Conservation (phyloP, 2,113 vertebrate genomes). For the Calidris pugnax region DNA sequence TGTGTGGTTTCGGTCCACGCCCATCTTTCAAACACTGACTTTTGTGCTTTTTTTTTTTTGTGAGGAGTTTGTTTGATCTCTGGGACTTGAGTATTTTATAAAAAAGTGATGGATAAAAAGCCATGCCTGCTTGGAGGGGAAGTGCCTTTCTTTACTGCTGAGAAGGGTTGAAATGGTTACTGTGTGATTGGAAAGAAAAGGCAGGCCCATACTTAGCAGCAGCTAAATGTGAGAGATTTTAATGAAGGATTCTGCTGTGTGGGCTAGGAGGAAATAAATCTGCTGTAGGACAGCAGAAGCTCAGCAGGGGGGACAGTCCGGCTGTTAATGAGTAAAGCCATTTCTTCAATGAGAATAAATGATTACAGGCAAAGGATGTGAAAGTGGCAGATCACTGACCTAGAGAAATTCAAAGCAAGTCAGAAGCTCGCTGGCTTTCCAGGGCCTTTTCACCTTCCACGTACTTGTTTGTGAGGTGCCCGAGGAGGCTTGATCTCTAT, state of each 20-base stretch:
- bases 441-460: background rate
- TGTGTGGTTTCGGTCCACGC: background rate
- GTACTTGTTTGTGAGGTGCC: background rate
- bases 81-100: background rate
- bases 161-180: background rate
- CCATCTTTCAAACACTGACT: background rate
- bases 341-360: conserved; percentile 9
- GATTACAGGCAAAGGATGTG: background rate
- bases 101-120: background rate
- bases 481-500: background rate
- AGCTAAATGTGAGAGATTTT: background rate
- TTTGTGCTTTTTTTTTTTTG: background rate
- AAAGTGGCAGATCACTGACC: background rate
- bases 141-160: background rate
- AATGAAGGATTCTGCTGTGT: background rate
- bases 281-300: background rate
- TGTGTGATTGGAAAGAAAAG: background rate
- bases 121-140: background rate
- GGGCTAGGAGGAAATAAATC: background rate
- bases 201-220: background rate
- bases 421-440: background rate
- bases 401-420: background rate
- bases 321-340: conserved; percentile 39
- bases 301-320: background rate
- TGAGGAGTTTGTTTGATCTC: background rate